Evolutionary conservation across 30 jellyfish, hydroid and myxozoan species (phyloP).

Genomic region (Hydractinia symbiolongicarpus): DNA sequence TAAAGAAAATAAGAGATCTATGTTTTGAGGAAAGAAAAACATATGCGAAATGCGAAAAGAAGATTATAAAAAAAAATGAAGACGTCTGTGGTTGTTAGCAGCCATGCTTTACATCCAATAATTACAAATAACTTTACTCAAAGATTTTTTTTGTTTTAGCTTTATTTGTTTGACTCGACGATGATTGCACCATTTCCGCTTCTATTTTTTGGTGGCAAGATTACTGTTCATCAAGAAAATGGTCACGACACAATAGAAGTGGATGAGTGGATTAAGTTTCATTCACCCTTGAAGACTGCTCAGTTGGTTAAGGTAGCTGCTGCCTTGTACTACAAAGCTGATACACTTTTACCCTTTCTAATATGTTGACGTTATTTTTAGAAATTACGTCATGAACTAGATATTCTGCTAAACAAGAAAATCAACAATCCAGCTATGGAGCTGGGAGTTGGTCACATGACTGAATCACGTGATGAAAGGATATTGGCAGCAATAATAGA

Average conservation of each 20-base stretch:
- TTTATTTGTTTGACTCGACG: slow-evolving; percentile 55
- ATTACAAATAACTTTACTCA: too few relatives aligned
- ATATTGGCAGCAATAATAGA: slow-evolving; percentile 55
- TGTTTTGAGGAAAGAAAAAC: too few relatives aligned
- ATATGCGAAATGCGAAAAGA: too few relatives aligned
- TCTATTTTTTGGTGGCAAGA: slow-evolving; percentile 71
- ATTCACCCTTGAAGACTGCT: slow-evolving; percentile 58
- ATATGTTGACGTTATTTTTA: background rate
- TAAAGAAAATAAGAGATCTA: too few relatives aligned
- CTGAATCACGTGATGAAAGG: slow-evolving; percentile 25
- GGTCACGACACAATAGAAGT: slow-evolving; percentile 55
- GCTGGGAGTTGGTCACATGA: slow-evolving; percentile 27
- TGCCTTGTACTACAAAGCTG: too few relatives aligned
- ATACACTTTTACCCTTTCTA: background rate
- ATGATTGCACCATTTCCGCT: slow-evolving; percentile 71
- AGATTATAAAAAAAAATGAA: too few relatives aligned
- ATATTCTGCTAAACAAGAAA: slow-evolving; percentile 48
- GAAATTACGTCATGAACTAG: slow-evolving; percentile 62
- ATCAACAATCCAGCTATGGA: slow-evolving; percentile 51
- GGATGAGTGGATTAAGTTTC: slow-evolving; percentile 69
- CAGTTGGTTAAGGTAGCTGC: slow-evolving; percentile 55
- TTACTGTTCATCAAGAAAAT: slow-evolving; percentile 53
- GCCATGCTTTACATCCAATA: too few relatives aligned
- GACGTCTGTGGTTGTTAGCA: too few relatives aligned
- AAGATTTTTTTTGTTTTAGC: slow-evolving; percentile 26